Percentiles rank a stretch among this genome's conserved stretches.
phyloP scores from a whole-genome alignment of 1,140 invertebrate genomes.

The Melanaphis sacchari region DNA sequence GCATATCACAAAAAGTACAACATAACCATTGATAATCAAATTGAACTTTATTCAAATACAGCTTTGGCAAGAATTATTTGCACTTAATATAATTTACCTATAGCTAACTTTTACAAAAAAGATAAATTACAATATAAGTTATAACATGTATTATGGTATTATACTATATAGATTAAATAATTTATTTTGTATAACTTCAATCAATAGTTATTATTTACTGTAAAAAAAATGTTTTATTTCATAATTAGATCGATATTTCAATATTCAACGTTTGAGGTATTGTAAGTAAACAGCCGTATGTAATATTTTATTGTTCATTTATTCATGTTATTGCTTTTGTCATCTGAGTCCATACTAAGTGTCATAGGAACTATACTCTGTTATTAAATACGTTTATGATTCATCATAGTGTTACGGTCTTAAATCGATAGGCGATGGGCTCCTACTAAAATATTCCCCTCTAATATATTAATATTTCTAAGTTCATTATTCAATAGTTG shows the following conservation, averaged over 20 bases:
- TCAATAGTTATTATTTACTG: background rate
- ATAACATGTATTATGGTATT: background rate
- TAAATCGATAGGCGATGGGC: background rate
- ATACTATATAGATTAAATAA: background rate
- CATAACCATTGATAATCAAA: background rate
- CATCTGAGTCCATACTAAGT: background rate
- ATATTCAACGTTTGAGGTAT: background rate
- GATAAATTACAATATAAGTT: background rate
- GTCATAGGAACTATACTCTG: conserved; percentile 20
- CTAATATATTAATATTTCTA: background rate
- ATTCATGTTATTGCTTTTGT: background rate
- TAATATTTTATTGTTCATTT: conserved; percentile 2
- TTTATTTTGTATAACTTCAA: background rate
- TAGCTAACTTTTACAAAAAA: background rate
- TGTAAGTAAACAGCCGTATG: background rate
- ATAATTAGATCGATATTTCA: background rate
- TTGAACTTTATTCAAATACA: background rate
- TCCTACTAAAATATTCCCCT: background rate
- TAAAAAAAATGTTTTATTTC: background rate
- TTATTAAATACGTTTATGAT: conserved; percentile 3
- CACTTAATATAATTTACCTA: background rate
- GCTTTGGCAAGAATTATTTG: background rate
- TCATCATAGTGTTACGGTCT: background rate
- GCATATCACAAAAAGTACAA: background rate
- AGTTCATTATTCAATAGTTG: background rate